Evolutionary conservation across 1,140 invertebrate genomes (phyloP), one percentile per base, ranked within the genome.

Genomic region (Brachionus calyciflorus): DNA sequence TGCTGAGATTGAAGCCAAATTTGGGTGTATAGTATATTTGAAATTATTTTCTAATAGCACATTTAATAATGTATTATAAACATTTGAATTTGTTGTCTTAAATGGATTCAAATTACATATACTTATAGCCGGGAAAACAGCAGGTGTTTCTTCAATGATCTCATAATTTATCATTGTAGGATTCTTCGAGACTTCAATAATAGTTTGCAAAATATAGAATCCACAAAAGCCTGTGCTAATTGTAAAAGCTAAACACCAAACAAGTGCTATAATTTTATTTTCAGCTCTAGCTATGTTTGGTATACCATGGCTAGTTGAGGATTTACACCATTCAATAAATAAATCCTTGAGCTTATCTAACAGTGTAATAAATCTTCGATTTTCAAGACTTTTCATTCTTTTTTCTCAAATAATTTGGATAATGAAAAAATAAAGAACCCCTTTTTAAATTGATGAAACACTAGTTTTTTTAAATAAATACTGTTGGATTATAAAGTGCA

Each of bases 21-120:
- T 48, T 24, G 68, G 68, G 1, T 6, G 28, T 14, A 28, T 33
- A 3, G 24, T 10, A 19, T 37, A 30, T 0, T 21, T 49, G 5
- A 70, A 19, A 10, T 49, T n/a, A 24, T 70, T 70, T 21, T 70
- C 0, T 0, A 37, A 12, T 1, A 70, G 7, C n/a, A 48, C 1
- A 49, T 53, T 14, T 53, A 48, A 4, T 2, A 70, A 17, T 7
- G 7, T 7, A 10, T 3, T 17, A 53, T 30, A 17, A 9, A 48
- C 40, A 26, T 26, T 7, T 0, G 21, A 14, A 53, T 70, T 21
- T 17, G 2, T 17, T 14, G 68, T 70, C 24, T 53, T 48, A 24
- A 70, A 70, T 37, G 68, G 68, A 28, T 70, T 70, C 19, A 70
- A 70, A 40, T 70, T 70, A 24, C 68, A 70, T 14, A 55, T 10